These are phyloP conservation scores for Colletes latitarsis DNA, from an alignment of 1,140 invertebrate genomes.

Conservation along the genomic window DNA sequence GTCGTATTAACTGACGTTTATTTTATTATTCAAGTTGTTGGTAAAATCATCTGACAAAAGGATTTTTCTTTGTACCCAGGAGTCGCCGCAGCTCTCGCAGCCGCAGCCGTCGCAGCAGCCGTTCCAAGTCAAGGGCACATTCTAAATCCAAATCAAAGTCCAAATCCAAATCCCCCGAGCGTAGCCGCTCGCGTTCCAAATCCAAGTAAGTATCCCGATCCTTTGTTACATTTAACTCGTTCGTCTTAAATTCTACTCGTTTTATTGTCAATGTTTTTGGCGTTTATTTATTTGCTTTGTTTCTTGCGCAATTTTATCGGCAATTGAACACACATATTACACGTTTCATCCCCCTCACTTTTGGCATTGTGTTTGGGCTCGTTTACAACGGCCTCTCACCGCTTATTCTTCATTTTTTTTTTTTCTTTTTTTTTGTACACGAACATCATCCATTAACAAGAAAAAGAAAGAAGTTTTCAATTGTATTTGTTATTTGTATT, in stretches of 20 bases:
- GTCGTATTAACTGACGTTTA: too few species aligned
- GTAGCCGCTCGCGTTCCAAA: slow-evolving; percentile 84
- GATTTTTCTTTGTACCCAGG: slow-evolving; percentile 60
- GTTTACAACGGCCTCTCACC: slow-evolving; percentile 47
- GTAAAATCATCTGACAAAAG: neutral
- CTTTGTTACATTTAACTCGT: slow-evolving; percentile 35
- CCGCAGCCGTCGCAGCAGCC: slow-evolving; percentile 84
- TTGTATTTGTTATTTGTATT: slow-evolving; percentile 52
- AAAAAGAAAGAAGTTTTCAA: slow-evolving; percentile 30
- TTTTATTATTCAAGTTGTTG: too few species aligned
- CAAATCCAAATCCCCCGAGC: slow-evolving; percentile 85
- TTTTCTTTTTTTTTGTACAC: slow-evolving; percentile 34
- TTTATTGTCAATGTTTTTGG: slow-evolving; percentile 13
- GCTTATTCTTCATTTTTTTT: slow-evolving; percentile 25
- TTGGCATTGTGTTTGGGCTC: slow-evolving; percentile 74
- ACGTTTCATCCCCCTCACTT: slow-evolving; percentile 28
- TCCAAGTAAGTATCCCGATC: slow-evolving; percentile 80
- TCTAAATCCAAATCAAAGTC: slow-evolving; percentile 88
- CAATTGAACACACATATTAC: slow-evolving; percentile 12
- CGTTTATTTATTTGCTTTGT: slow-evolving; percentile 52
- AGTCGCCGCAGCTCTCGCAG: slow-evolving; percentile 82
- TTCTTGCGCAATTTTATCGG: slow-evolving; percentile 62
- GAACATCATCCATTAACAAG: slow-evolving; percentile 30
- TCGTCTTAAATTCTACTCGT: slow-evolving; percentile 40
- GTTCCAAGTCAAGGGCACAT: slow-evolving; percentile 85